phyloP scores from a whole-genome alignment of 2,797 vertebrate genomes.

The Sebastolobus alascanus region DNA sequence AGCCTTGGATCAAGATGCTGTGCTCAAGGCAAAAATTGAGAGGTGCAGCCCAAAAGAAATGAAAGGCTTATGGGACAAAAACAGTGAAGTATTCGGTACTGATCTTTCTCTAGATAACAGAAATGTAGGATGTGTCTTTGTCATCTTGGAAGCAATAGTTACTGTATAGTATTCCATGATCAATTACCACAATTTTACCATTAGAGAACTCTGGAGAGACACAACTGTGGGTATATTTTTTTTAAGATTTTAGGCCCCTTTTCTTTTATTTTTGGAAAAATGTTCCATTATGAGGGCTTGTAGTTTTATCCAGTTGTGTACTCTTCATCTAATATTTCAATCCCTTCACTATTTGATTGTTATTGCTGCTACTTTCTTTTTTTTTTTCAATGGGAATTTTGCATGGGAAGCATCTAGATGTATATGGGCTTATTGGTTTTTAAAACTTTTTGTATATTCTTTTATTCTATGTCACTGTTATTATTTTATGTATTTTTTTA shows the following conservation, averaged over 20 bases:
- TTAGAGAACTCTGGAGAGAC: neutral
- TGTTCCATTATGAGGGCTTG: neutral
- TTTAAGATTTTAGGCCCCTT: neutral
- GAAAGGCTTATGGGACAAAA: conserved; percentile 7
- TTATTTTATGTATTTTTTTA: too few relatives aligned
- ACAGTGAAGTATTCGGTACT: neutral
- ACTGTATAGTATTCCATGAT: neutral
- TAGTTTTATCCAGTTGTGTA: too few relatives aligned
- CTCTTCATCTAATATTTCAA: too few relatives aligned
- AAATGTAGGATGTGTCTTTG: neutral
- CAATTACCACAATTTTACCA: neutral
- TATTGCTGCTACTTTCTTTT: too few relatives aligned
- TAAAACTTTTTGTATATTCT: too few relatives aligned
- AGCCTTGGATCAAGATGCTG: neutral
- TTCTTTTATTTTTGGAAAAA: neutral
- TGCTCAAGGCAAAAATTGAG: neutral
- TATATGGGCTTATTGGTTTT: too few relatives aligned
- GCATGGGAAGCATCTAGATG: neutral
- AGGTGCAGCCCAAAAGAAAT: neutral
- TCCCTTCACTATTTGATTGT: too few relatives aligned
- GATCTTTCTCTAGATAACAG: neutral
- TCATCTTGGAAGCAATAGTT: neutral
- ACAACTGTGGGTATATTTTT: neutral
- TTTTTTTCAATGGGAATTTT: neutral
- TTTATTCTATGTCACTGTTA: too few relatives aligned